Conservation (phyloP, 2,888 invertebrate genomes). For the Drosophila cracens region DNA sequence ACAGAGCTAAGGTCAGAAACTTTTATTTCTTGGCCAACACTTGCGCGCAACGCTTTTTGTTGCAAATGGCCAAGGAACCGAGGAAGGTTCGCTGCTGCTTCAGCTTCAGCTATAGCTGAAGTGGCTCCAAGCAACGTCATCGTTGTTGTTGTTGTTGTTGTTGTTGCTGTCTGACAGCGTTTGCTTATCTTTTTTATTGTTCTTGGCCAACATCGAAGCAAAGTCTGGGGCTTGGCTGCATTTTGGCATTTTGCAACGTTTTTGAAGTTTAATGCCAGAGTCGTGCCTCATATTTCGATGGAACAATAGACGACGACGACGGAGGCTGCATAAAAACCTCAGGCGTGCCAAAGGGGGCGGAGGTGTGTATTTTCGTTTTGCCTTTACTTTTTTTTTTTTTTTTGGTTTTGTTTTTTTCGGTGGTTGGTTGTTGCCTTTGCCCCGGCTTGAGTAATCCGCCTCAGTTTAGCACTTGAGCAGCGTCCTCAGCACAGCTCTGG, state of each 20-base stretch:
- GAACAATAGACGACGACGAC: conserved; percentile 66
- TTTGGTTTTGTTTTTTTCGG: conserved; percentile 29
- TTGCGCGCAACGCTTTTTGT: conserved; percentile 68
- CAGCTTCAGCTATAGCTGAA: conserved; percentile 37
- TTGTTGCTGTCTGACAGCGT: conserved; percentile 60
- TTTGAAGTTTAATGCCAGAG: conserved; percentile 81
- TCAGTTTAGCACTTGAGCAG: conserved; percentile 81
- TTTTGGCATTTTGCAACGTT: conserved; percentile 80
- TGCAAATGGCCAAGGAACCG: conserved; percentile 57
- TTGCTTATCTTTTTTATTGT: conserved; percentile 80
- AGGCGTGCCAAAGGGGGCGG: conserved; percentile 77
- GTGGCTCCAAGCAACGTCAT: conserved; percentile 57
- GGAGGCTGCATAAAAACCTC: conserved; percentile 34
- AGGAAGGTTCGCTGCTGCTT: conserved; percentile 12
- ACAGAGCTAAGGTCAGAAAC: conserved; percentile 76
- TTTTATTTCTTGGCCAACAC: conserved; percentile 81
- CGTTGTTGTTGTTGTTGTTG: conserved; percentile 19
- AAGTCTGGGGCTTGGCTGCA: conserved; percentile 68
- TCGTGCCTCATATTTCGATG: conserved; percentile 81
- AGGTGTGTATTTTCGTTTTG: conserved; percentile 58
- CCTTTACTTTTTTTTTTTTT: conserved; percentile 22
- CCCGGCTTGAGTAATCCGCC: conserved; percentile 77
- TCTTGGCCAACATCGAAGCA: conserved; percentile 74
- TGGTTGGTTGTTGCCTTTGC: conserved; percentile 55
- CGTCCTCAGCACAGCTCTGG: conserved; percentile 52